Base-by-base conservation (phyloP, 2,797 vertebrate species). In the Falco concolor region DNA sequence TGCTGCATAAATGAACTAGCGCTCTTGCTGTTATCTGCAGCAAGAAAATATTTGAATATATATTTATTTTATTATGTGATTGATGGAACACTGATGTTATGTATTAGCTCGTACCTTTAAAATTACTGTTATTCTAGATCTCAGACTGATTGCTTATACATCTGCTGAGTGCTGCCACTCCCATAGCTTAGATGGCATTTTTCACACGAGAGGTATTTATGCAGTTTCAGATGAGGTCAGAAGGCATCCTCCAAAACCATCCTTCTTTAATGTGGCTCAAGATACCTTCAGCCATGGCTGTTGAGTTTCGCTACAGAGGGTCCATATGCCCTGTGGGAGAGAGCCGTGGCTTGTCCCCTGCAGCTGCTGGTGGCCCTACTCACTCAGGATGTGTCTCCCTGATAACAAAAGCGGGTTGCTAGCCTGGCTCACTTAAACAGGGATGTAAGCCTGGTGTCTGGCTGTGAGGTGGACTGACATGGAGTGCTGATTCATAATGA, bases 1-100 rank as follows among this genome's bases (percentile, higher is more conserved):
- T 99, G 96, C 98, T 98, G 98, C 98, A 98, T 98, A 94, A 98
- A 65, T 54, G 98, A 98, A 50, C 91, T 82, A 17, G 97, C 83
- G 53, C 98, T 98, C 61, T 89, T 98, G 57, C 93, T 89, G 72
- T 98, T 99, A 18, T 72, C 98, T 98, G 89, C 79, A 40, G 10
- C 38, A 6, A 40, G 40, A 40, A 12, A 40, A 40, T 14, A 40
- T 40, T 45, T 85, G 50, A 69, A 14, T 1, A 1, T 7, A 4
- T 73, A 49, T 91, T 77, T 81, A 27, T 84, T 88, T 69, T 74
- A 30, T 60, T 64, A 53, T 40, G 40, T 84, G 47, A 63, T 78
- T 2, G 10, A 3, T 36, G 22, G 23, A 79, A 54, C 16, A 53
- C 14, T 4, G 12, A 19, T 52, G 32, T 10, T 36, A 24, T 30